Percentiles rank a stretch among this genome's conserved stretches.
These are phyloP conservation scores for Zaprionus obscuricornis DNA, from an alignment of 2,888 invertebrate species.

Conservation along the genomic window DNA sequence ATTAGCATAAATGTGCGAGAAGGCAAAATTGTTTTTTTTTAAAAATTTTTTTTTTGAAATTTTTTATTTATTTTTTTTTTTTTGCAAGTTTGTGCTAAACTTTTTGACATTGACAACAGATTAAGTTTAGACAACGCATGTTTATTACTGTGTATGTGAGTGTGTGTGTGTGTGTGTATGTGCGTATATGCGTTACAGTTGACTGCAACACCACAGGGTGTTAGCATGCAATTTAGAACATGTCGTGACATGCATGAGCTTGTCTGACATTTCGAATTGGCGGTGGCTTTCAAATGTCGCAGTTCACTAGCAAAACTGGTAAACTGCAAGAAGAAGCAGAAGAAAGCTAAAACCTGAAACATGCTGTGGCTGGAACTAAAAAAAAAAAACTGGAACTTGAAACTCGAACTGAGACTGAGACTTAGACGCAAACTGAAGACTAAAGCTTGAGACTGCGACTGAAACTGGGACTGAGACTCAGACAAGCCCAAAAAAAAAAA, in stretches of 20 bases:
- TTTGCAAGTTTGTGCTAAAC: constrained; percentile 56
- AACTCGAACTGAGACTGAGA: constrained; percentile 21
- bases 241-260: constrained; percentile 17
- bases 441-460: constrained; percentile 18
- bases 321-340: constrained; percentile 9
- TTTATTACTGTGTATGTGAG: constrained; percentile 1
- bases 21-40: too few relatives aligned
- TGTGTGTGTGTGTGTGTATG: neutral
- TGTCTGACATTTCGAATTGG: constrained; percentile 45
- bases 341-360: constrained; percentile 39
- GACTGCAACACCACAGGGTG: neutral
- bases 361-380: constrained; percentile 9
- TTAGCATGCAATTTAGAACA: constrained; percentile 5
- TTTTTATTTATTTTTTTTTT: too few relatives aligned
- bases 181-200: constrained; percentile 8
- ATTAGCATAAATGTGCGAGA: too few relatives aligned
- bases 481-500: constrained; percentile 33
- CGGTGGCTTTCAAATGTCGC: constrained; percentile 34
- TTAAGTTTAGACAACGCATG: constrained; percentile 18
- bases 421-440: constrained; percentile 17
- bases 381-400: constrained; percentile 37
- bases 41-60: constrained; percentile 11
- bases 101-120: constrained; percentile 57
- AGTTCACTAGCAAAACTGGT: constrained; percentile 44
- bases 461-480: neutral